Percentiles rank a stretch among this genome's conserved stretches.
Evolutionary conservation across 2,888 invertebrate species (phyloP).

Genomic region (Pachymerium ferrugineum): DNA sequence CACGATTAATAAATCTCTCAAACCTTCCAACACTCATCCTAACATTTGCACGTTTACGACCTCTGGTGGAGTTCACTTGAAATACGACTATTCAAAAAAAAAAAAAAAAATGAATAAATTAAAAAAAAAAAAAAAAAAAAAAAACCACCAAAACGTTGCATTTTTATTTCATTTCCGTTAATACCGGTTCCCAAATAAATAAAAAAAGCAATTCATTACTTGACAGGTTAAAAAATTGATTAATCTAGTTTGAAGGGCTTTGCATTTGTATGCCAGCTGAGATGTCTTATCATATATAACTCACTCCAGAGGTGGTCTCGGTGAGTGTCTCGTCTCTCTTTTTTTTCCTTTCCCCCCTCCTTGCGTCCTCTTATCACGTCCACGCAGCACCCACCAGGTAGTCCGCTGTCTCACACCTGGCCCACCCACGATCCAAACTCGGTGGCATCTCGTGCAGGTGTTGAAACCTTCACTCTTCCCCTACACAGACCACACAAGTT

Average conservation of each 20-base stretch:
- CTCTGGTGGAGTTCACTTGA: too few species aligned
- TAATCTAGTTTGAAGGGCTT: too few species aligned
- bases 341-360: neutral
- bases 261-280: conserved; percentile 6
- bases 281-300: conserved; percentile 3
- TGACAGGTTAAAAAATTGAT: neutral
- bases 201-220: too few species aligned
- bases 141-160: too few species aligned
- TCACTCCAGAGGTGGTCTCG: neutral
- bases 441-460: conserved; percentile 13
- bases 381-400: conserved; percentile 3
- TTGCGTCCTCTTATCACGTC: conserved; percentile 1
- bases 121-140: too few species aligned
- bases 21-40: too few species aligned
- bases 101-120: too few species aligned
- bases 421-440: neutral
- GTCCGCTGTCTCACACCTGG: conserved; percentile 13
- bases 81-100: too few species aligned
- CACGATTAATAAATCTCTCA: too few species aligned
- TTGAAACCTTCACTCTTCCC: neutral
- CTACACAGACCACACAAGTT: neutral
- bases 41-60: too few species aligned
- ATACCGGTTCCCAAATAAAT: too few species aligned
- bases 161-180: too few species aligned
- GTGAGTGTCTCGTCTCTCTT: neutral